These are phyloP conservation scores for Onychomys leucogaster DNA, from an alignment of 2,797 vertebrate species.

Conservation along the genomic window DNA sequence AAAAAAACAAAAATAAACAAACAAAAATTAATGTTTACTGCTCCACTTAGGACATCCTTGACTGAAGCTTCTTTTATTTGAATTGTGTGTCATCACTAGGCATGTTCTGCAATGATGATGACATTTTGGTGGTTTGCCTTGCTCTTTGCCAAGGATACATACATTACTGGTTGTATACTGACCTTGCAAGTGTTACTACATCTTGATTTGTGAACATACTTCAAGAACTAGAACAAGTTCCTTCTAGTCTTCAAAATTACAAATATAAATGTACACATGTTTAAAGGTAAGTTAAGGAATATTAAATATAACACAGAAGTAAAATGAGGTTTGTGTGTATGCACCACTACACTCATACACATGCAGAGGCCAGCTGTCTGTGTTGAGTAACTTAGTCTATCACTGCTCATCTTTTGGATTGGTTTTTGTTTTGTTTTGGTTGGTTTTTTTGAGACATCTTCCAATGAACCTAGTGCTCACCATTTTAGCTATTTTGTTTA, in stretches of 20 bases:
- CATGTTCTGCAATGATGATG: not conserved
- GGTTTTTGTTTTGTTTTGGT: too few relatives aligned
- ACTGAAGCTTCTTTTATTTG: not conserved
- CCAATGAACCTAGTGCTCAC: not conserved
- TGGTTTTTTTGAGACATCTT: not conserved
- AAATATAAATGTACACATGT: not conserved
- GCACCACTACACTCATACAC: not conserved
- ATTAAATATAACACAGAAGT: not conserved
- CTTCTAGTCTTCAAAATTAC: not conserved
- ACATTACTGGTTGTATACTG: not conserved
- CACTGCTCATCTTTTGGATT: not conserved
- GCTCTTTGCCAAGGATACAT: not conserved
- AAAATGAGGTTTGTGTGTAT: not conserved
- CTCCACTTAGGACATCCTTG: not conserved
- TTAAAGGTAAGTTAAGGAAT: constrained; percentile 6
- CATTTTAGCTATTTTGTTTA: not conserved
- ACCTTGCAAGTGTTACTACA: not conserved
- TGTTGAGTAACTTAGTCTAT: not conserved
- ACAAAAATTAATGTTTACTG: constrained; percentile 33
- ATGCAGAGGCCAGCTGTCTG: too few relatives aligned
- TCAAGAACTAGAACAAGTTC: not conserved
- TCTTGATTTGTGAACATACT: not conserved
- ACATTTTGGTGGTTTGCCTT: not conserved
- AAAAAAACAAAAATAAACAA: too few relatives aligned
- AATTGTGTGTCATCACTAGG: too few relatives aligned